Conservation (phyloP, 2,113 vertebrate genomes). For the Cheilinus undulatus region DNA sequence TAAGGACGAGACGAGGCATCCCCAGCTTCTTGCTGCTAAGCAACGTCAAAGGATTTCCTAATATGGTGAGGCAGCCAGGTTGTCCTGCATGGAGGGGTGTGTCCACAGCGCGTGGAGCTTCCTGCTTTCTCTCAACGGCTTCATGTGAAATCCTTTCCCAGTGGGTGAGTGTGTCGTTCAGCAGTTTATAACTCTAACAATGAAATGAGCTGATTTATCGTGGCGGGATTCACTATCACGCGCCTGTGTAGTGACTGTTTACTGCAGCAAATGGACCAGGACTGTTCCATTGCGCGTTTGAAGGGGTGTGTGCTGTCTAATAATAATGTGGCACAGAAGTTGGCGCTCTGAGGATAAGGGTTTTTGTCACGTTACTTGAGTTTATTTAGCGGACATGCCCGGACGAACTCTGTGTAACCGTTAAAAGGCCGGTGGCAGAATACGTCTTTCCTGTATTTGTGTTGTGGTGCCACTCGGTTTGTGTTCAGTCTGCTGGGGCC, state of each 20-base stretch:
- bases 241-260: background rate
- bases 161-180: slow-evolving; percentile 26
- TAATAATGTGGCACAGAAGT: slow-evolving; percentile 56
- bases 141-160: background rate
- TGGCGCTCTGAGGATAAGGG: slow-evolving; percentile 3
- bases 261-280: slow-evolving; percentile 81
- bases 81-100: slow-evolving; percentile 68
- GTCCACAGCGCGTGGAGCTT: slow-evolving; percentile 56
- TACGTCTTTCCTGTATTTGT: background rate
- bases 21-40: slow-evolving; percentile 78
- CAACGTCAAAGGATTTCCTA: slow-evolving; percentile 81
- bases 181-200: background rate
- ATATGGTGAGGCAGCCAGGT: slow-evolving; percentile 75
- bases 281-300: slow-evolving; percentile 77
- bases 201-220: background rate
- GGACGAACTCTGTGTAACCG: background rate
- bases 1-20: slow-evolving; percentile 59
- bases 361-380: slow-evolving; percentile 13
- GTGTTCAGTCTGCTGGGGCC: slow-evolving; percentile 16
- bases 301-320: slow-evolving; percentile 46
- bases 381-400: slow-evolving; percentile 11
- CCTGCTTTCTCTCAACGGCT: slow-evolving; percentile 30
- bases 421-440: slow-evolving; percentile 1
- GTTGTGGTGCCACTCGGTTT: slow-evolving; percentile 23
- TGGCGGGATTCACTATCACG: background rate